A percentile compares a stretch with the other conserved stretches of the same genome.
Evolutionary conservation across 2,797 vertebrate species (phyloP).

Genomic region (Oryzias sinensis): DNA sequence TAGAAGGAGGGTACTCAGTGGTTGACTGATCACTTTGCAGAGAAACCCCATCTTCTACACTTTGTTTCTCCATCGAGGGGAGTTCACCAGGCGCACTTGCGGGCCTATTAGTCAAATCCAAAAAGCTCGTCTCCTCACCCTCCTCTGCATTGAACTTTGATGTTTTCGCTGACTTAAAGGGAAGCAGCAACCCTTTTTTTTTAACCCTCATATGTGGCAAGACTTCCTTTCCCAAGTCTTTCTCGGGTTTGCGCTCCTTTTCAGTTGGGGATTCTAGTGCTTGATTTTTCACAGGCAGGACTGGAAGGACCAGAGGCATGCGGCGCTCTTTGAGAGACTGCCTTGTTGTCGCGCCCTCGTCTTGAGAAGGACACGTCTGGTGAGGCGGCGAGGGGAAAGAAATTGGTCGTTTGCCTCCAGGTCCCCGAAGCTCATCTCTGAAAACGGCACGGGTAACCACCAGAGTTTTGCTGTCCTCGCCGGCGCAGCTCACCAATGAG

Average conservation of each 20-base stretch:
- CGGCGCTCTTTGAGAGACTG: slow-evolving; percentile 61
- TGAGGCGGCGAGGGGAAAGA: slow-evolving; percentile 55
- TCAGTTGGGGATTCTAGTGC: slow-evolving; percentile 23
- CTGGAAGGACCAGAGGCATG: slow-evolving; percentile 70
- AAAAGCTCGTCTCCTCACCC: slow-evolving; percentile 46
- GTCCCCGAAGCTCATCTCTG: slow-evolving; percentile 55
- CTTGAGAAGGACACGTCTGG: slow-evolving; percentile 29
- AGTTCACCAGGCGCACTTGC: slow-evolving; percentile 42
- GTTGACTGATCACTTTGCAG: slow-evolving; percentile 46
- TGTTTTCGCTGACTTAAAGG: slow-evolving; percentile 67
- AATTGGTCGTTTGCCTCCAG: slow-evolving; percentile 54
- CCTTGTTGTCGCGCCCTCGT: slow-evolving; percentile 35
- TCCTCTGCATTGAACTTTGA: slow-evolving; percentile 48
- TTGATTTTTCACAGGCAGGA: slow-evolving; percentile 34
- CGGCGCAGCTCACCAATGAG: slow-evolving; percentile 24
- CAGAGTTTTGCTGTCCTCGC: slow-evolving; percentile 45
- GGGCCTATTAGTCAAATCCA: slow-evolving; percentile 54
- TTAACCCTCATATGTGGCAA: slow-evolving; percentile 55
- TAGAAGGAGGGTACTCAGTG: slow-evolving; percentile 36
- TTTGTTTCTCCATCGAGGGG: slow-evolving; percentile 27
- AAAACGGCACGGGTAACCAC: slow-evolving; percentile 42
- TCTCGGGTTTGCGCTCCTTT: slow-evolving; percentile 32
- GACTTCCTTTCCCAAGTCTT: slow-evolving; percentile 30
- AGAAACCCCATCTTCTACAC: slow-evolving; percentile 26
- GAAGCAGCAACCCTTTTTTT: slow-evolving; percentile 71